Base-by-base conservation (phyloP, 2,113 vertebrate genomes). In the Mus pahari region DNA sequence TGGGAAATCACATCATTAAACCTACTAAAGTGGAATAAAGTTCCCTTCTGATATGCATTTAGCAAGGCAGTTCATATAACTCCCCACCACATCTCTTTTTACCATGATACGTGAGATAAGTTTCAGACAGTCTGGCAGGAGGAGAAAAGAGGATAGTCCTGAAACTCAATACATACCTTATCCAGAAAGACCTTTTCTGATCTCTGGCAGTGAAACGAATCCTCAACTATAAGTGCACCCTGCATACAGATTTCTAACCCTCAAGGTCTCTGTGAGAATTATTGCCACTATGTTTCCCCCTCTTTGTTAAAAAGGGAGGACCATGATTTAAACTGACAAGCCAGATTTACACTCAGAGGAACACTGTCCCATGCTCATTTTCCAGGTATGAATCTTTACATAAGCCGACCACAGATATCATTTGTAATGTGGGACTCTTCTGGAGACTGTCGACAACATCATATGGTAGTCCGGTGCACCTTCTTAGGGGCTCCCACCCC, bases 161-260 rank as follows among this genome's bases (percentile, higher is more conserved):
- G 97, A 97, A 97, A 97, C 96, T 95, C 0, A 6, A 97, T 96
- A 92, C 94, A 92, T 70, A 96, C 96, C 98, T 97, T 97, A 82
- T 96, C 98, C 97, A 93, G 92, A 74, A 92, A 98, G 97, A 98
- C 97, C 98, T 98, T 98, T 98, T 20, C 97, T 98, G 97, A 98
- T 98, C 98, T 98, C 97, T 22, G 89, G 88, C 96, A 97, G 97
- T 97, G 97, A 97, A 98, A 95, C 98, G 97, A 97, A 98, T 97
- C 98, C 96, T 64, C 96, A 98, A 97, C 97, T 98, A 17, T 53
- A 88, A 97, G 94, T 89, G 93, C 66, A 91, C 60, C 93, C 92
- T 91, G 77, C 62, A 96, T 95, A 97, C 96, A 92, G 89, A 97
- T 95, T 96, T 98, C 87, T 90, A 96, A 97, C 74, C 96, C 96